Evolutionary conservation across 37 sponge, comb jelly and placozoan genomes (phyloP), one percentile per base, ranked within the genome.

Genomic region (Amphimedon queenslandica): DNA sequence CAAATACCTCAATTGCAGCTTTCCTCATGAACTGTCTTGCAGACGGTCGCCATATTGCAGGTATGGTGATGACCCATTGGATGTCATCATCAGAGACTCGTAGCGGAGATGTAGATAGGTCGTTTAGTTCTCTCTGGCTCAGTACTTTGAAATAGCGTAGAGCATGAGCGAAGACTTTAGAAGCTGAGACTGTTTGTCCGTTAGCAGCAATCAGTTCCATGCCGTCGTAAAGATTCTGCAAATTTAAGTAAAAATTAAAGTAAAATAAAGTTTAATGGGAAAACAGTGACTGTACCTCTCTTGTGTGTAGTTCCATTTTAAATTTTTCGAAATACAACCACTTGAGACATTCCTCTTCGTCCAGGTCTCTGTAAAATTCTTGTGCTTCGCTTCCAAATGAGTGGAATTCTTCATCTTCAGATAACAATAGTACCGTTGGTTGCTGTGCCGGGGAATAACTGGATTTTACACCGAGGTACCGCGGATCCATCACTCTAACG

Each of bases 1-100:
- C n/a, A n/a, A n/a, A n/a, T 53, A 84, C 90, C 81, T 90, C 64
- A 18, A 63, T 51, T 53, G 90, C 90, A 43, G 85, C 81, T 66
- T 74, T 47, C 68, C 90, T 79, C 90, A 90, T 84, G 55, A 84
- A 84, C 41, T 90, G 90, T 33, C 83, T 90, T 34, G 90, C 90
- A 39, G 85, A 84, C 27, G 72, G 85, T 35, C 82, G 83, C 90
- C 90, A 90, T 51, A 90, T 90, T 27, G 90, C 90, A 28, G 90
- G 90, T 0, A 90, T 85, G 0, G 90, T 90, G 69, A 90, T 81
- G 29, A 90, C 90, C 90, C 90, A 90, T n/a, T 79, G 82, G 30
- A 90, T 77, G 40, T 86, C 77, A 8, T 64, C 58, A 16, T 40
- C 39, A 40, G 66, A 43, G 10, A 78, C 66, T 6, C 41, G 27